phyloP scores from a whole-genome alignment of 1,140 invertebrate genomes.

The Leptonema lineaticorne region DNA sequence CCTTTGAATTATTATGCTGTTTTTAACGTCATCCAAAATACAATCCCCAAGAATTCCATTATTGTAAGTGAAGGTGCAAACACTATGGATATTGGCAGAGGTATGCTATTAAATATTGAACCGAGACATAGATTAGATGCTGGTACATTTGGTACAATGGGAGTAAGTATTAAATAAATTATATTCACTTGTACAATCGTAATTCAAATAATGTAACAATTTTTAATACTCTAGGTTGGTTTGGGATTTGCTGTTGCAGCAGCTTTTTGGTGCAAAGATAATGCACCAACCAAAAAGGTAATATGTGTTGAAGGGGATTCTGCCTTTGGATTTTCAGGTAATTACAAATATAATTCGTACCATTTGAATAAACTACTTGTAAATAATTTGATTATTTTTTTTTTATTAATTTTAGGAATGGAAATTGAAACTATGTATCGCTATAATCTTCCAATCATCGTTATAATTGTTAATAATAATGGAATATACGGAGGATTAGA shows the following conservation, averaged over 20 bases:
- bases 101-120: conserved; percentile 78
- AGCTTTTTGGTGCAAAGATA: conserved; percentile 82
- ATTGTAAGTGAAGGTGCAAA: conserved; percentile 98
- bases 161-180: conserved; percentile 58
- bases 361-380: background rate
- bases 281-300: conserved; percentile 78
- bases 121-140: conserved; percentile 86
- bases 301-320: conserved; percentile 91
- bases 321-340: conserved; percentile 90
- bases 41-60: conserved; percentile 78
- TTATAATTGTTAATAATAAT: conserved; percentile 94
- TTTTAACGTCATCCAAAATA: conserved; percentile 76
- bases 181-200: too few relatives aligned
- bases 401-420: conserved; percentile 66
- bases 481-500: conserved; percentile 90
- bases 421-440: conserved; percentile 95
- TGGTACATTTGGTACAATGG: conserved; percentile 97
- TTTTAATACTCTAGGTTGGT: conserved; percentile 69
- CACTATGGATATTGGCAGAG: conserved; percentile 96
- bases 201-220: too few relatives aligned
- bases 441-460: conserved; percentile 88
- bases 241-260: conserved; percentile 91
- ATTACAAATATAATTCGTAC: background rate
- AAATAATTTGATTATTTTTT: background rate
- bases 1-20: conserved; percentile 94